These are phyloP conservation scores for Agriopis aurantiaria DNA, from an alignment of 2,888 invertebrate species.

Conservation along the genomic window DNA sequence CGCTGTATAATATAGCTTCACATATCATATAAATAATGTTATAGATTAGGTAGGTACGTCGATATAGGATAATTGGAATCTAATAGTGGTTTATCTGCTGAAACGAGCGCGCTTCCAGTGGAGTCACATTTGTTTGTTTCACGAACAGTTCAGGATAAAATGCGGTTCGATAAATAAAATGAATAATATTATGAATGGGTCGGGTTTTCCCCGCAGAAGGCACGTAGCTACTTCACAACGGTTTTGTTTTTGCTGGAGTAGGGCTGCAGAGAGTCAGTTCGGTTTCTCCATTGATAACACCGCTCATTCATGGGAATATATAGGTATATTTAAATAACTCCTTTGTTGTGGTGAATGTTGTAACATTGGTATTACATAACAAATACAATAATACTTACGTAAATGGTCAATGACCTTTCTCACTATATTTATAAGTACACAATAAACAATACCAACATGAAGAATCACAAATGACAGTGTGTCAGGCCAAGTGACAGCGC, in stretches of 20 bases:
- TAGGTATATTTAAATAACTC: neutral
- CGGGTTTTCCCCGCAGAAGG: slow-evolving; percentile 8
- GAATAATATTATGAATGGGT: slow-evolving; percentile 12
- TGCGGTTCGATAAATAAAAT: neutral
- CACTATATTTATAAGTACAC: neutral
- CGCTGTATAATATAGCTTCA: no score
- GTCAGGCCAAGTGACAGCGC: no score
- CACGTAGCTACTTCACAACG: neutral
- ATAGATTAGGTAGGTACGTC: neutral
- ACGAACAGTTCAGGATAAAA: slow-evolving; percentile 6
- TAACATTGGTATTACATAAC: neutral
- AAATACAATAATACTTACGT: neutral
- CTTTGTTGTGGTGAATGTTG: neutral
- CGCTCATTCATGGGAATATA: neutral
- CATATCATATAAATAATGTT: neutral
- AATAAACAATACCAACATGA: neutral
- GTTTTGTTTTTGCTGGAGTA: neutral
- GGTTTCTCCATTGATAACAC: neutral
- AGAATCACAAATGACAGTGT: neutral
- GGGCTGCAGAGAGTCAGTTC: neutral
- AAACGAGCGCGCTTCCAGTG: slow-evolving; percentile 2
- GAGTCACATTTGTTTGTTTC: neutral
- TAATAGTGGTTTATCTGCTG: slow-evolving; percentile 1
- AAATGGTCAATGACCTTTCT: neutral
- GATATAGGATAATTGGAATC: slow-evolving; percentile 6